Evolutionary conservation across 2,888 invertebrate species (phyloP).

Genomic region (Lamellibrachia satsuma): DNA sequence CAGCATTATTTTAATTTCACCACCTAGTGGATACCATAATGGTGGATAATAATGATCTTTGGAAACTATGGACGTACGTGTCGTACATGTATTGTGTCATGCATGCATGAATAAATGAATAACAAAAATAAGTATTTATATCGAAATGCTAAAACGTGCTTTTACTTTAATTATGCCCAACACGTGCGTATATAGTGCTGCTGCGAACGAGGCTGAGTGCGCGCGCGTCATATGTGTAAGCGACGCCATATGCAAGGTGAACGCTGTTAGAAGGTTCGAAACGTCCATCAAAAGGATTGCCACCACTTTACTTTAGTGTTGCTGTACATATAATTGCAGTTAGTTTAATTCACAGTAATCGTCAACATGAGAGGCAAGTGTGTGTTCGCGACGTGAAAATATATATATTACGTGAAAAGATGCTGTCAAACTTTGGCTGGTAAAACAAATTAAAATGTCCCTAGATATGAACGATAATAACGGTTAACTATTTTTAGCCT

Average conservation of each 20-base stretch:
- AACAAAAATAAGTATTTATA: background rate
- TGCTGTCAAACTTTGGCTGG: background rate
- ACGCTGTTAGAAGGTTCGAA: background rate
- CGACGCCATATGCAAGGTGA: background rate
- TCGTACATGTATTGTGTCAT: background rate
- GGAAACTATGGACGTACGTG: background rate
- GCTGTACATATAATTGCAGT: background rate
- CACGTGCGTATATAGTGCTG: background rate
- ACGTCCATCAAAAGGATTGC: background rate
- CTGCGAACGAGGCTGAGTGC: background rate
- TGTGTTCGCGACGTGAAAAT: background rate
- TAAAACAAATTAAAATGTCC: background rate
- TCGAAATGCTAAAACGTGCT: background rate
- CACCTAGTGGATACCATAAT: background rate
- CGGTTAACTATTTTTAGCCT: background rate
- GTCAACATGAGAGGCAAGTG: background rate
- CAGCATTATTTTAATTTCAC: background rate
- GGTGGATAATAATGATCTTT: too few species aligned
- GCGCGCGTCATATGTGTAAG: background rate
- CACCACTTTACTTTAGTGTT: background rate
- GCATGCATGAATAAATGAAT: background rate
- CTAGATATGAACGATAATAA: background rate
- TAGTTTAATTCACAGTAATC: background rate
- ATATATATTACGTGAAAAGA: too few species aligned
- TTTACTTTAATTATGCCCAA: background rate